Evolutionary conservation across 2,113 vertebrate species (phyloP).

Genomic region (Tinamus guttatus): DNA sequence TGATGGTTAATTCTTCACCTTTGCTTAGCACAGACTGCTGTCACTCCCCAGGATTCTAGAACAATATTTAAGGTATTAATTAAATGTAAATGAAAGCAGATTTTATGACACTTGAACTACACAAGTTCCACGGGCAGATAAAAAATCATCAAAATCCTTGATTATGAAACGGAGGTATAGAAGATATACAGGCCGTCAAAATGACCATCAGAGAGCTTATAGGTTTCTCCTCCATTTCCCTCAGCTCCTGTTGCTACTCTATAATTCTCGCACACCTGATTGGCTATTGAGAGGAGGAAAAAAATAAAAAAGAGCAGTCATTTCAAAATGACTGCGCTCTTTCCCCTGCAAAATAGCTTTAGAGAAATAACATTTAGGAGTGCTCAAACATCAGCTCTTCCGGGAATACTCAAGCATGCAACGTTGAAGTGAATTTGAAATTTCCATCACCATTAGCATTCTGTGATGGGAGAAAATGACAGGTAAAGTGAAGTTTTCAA

Average conservation of each 20-base stretch:
- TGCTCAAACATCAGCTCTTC: background rate
- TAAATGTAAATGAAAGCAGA: background rate
- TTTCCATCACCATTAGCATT: background rate
- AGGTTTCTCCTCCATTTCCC: background rate
- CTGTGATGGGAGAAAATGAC: background rate
- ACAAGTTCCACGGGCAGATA: background rate
- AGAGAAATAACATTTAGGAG: background rate
- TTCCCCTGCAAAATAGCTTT: background rate
- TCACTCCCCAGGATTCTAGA: background rate
- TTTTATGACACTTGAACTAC: background rate
- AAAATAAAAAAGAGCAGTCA: no score
- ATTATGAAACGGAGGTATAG: background rate
- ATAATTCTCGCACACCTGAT: background rate
- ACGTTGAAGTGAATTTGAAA: background rate
- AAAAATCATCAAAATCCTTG: background rate
- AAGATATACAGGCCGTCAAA: background rate
- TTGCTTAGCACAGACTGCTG: background rate
- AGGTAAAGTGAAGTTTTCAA: background rate
- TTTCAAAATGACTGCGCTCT: background rate
- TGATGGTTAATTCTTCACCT: background rate
- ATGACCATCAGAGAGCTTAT: background rate
- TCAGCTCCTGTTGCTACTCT: background rate
- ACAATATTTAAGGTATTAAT: background rate
- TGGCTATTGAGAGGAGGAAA: background rate
- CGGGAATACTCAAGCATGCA: background rate